Percentiles rank a stretch among this genome's conserved stretches.
Evolutionary conservation across 2,888 invertebrate species (phyloP).

Genomic region (Anticlea derivata): DNA sequence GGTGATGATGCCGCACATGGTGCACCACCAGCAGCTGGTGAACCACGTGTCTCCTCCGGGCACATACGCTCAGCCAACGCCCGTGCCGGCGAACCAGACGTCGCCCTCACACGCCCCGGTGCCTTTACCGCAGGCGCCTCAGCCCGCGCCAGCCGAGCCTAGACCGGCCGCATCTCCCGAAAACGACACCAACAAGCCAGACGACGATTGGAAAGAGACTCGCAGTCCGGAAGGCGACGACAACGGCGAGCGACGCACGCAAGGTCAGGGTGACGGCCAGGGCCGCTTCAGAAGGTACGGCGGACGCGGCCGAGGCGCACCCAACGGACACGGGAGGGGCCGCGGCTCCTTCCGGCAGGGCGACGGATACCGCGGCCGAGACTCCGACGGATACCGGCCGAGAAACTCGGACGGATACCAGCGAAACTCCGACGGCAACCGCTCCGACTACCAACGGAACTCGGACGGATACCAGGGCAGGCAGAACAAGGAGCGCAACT

Average conservation of each 20-base stretch:
- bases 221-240: conserved; percentile 69
- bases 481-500: conserved; percentile 56
- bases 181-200: conserved; percentile 47
- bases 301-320: conserved; percentile 65
- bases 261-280: conserved; percentile 74
- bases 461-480: conserved; percentile 45
- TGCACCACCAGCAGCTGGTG: conserved; percentile 26
- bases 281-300: conserved; percentile 66
- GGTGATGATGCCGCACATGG: conserved; percentile 55
- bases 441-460: conserved; percentile 59
- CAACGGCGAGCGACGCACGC: conserved; percentile 59
- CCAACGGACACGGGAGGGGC: conserved; percentile 73
- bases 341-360: conserved; percentile 60
- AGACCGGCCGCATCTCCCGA: conserved; percentile 40
- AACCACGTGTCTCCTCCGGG: conserved; percentile 50
- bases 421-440: conserved; percentile 47
- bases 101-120: conserved; percentile 54
- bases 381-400: conserved; percentile 53
- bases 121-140: conserved; percentile 45
- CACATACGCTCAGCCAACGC: conserved; percentile 77
- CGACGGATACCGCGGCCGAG: conserved; percentile 63
- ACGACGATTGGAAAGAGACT: conserved; percentile 63
- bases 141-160: conserved; percentile 29
- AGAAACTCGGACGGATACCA: conserved; percentile 28
- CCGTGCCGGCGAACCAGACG: conserved; percentile 59